A percentile compares a stretch with the other conserved stretches of the same genome.
Conservation (phyloP, 2,113 vertebrate species). For the Indri indri region DNA sequence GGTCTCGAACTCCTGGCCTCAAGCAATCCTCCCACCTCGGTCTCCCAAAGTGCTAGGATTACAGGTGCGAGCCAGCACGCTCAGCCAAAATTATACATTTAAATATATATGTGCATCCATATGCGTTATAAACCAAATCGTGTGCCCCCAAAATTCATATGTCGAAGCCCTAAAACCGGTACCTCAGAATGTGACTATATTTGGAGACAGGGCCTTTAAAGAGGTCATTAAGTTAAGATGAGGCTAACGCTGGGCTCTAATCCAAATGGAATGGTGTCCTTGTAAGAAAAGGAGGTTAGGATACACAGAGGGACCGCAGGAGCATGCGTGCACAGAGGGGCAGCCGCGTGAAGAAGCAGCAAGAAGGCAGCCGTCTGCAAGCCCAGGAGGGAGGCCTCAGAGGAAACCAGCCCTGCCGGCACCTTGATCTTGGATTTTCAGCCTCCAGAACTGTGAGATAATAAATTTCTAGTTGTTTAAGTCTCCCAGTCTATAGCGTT, state of each 20-base stretch:
- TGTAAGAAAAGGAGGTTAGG: background rate
- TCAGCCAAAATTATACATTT: background rate
- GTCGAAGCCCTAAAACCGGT: background rate
- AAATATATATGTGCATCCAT: background rate
- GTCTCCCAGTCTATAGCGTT: background rate
- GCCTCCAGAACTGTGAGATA: background rate
- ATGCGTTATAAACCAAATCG: background rate
- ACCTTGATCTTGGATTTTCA: background rate
- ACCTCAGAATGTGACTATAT: background rate
- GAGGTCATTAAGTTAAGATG: background rate
- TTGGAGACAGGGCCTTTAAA: background rate
- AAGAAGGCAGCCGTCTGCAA: background rate
- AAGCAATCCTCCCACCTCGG: too few species aligned
- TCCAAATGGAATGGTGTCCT: background rate
- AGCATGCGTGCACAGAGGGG: background rate
- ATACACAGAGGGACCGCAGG: background rate
- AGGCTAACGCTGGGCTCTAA: background rate
- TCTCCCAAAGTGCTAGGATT: too few species aligned
- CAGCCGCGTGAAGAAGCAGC: background rate
- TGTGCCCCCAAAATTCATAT: background rate
- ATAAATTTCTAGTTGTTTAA: background rate
- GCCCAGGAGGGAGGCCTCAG: background rate
- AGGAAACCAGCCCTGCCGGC: background rate
- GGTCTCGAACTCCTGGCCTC: too few species aligned
- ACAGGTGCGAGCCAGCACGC: too few species aligned